phyloP scores from a whole-genome alignment of 2,797 vertebrate genomes.

The Falco naumanni region DNA sequence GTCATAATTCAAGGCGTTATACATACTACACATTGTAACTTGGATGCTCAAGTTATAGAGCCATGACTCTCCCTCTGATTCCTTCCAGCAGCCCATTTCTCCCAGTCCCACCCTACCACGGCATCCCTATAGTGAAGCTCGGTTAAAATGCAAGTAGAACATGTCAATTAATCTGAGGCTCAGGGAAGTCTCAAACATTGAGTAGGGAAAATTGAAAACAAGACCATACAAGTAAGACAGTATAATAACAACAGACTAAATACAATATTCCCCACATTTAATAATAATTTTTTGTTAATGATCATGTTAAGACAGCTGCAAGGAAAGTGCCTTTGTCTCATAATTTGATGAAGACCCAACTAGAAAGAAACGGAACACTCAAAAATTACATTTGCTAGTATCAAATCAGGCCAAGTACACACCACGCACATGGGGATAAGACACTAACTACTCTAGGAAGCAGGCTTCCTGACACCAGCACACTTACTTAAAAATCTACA shows the following conservation, averaged over 20 bases:
- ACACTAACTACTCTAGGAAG: slow-evolving; percentile 1
- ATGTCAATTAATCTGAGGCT: neutral
- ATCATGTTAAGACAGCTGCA: neutral
- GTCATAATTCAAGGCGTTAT: neutral
- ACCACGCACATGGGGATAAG: neutral
- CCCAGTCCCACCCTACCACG: neutral
- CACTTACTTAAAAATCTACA: slow-evolving; percentile 17
- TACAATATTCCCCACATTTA: neutral
- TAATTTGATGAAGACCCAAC: neutral
- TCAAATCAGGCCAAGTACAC: neutral
- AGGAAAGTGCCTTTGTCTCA: neutral
- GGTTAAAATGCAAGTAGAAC: neutral
- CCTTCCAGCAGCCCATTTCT: neutral
- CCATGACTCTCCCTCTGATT: neutral
- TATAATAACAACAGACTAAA: neutral
- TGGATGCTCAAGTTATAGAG: neutral
- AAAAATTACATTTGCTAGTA: neutral
- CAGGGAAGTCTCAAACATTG: neutral
- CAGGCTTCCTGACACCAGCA: slow-evolving; percentile 60
- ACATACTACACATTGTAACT: neutral
- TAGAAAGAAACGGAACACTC: slow-evolving; percentile 25
- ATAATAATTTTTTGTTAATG: neutral
- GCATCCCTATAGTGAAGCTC: neutral
- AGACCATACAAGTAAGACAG: neutral
- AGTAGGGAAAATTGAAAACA: neutral